Evolutionary conservation across 2,797 vertebrate genomes (phyloP).

Genomic region (Peromyscus aztecus): DNA sequence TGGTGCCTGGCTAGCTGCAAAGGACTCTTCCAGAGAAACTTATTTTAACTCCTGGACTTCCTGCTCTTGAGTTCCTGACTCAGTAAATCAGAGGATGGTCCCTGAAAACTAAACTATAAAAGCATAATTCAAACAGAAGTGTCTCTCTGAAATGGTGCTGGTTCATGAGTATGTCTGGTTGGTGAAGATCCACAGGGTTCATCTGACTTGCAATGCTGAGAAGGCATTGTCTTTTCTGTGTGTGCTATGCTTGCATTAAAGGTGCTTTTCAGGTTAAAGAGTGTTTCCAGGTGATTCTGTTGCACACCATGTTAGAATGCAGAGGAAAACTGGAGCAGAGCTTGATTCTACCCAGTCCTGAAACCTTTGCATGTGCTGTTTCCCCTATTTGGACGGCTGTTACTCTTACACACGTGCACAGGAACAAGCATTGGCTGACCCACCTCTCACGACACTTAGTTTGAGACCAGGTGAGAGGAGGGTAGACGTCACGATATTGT

Average conservation of each 20-base stretch:
- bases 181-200: not conserved
- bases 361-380: not conserved
- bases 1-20: not conserved
- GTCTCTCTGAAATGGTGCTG: not conserved
- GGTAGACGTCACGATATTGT: not conserved
- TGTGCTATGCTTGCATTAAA: conserved; percentile 16
- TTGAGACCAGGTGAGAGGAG: not conserved
- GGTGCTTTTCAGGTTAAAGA: not conserved
- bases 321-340: not conserved
- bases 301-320: not conserved
- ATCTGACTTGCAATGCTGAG: not conserved
- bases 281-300: conserved; percentile 24
- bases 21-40: not conserved
- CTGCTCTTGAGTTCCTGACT: conserved; percentile 35
- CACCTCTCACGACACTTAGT: not conserved
- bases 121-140: not conserved
- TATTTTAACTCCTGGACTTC: conserved; percentile 26
- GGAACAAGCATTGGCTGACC: not conserved
- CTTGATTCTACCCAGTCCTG: not conserved
- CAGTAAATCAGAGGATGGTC: not conserved
- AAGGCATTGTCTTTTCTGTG: not conserved
- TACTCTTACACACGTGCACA: not conserved
- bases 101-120: conserved; percentile 36
- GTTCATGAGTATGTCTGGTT: not conserved
- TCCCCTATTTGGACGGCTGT: not conserved